phyloP scores from a whole-genome alignment of 2,113 vertebrate species.

The Myxocyprinus asiaticus region DNA sequence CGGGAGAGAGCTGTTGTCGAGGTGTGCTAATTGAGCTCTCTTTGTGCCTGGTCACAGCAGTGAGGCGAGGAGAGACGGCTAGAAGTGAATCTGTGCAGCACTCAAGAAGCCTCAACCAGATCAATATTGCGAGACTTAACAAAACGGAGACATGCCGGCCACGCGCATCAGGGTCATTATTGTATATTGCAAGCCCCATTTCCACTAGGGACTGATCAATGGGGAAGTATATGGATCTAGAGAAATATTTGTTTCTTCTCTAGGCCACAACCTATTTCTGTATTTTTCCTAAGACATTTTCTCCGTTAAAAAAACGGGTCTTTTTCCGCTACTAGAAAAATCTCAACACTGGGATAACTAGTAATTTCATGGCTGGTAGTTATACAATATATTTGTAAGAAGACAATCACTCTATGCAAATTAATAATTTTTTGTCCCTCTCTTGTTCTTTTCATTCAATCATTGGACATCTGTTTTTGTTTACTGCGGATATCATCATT shows the following conservation, averaged over 20 bases:
- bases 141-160: constrained; percentile 75
- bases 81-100: constrained; percentile 73
- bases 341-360: too few relatives aligned
- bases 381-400: too few relatives aligned
- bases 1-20: constrained; percentile 52
- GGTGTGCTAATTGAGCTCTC: constrained; percentile 77
- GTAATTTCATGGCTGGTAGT: too few relatives aligned
- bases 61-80: constrained; percentile 64
- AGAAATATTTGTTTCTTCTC: constrained; percentile 13
- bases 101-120: constrained; percentile 68
- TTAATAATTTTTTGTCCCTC: too few relatives aligned
- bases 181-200: constrained; percentile 68
- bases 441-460: too few relatives aligned
- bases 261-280: not conserved
- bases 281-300: not conserved
- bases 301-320: too few relatives aligned
- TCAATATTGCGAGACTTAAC: constrained; percentile 76
- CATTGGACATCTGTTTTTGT: too few relatives aligned
- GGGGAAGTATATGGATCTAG: constrained; percentile 60
- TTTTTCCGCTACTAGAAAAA: too few relatives aligned
- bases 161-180: constrained; percentile 74
- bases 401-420: too few relatives aligned
- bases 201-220: constrained; percentile 75
- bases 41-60: constrained; percentile 73
- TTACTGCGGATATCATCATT: too few relatives aligned